Evolutionary conservation across 23 tunicate species (phyloP).

Genomic region (Botrylloides violaceus): DNA sequence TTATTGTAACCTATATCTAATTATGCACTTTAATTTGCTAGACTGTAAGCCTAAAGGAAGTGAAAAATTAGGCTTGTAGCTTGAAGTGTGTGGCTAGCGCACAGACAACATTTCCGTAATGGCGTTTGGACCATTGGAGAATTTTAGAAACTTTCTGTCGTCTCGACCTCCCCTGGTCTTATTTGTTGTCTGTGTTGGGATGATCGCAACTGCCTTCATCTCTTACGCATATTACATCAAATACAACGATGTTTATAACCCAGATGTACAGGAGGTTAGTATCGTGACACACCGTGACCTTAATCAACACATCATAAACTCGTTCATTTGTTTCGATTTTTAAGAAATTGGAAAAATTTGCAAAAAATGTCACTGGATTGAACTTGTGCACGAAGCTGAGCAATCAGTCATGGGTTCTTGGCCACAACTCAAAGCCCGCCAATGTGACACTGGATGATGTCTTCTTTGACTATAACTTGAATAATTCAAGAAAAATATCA

Average conservation of each 20-base stretch:
- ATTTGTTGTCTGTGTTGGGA: conserved; percentile 72
- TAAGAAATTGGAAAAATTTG: conserved; percentile 63
- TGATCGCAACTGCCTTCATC: conserved; percentile 66
- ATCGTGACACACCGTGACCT: neutral
- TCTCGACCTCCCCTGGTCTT: conserved; percentile 69
- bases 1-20: too few species aligned
- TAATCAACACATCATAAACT: neutral
- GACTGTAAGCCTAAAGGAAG: too few species aligned
- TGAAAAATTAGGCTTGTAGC: too few species aligned
- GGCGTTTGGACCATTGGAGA: conserved; percentile 42
- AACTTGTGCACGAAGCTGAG: conserved; percentile 36
- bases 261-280: conserved; percentile 51
- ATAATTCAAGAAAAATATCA: neutral
- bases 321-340: conserved; percentile 2
- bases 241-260: conserved; percentile 38
- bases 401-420: conserved; percentile 9
- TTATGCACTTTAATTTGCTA: too few species aligned
- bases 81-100: too few species aligned
- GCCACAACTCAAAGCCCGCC: neutral
- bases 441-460: conserved; percentile 1
- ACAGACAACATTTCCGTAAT: too few species aligned
- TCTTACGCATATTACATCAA: conserved; percentile 77
- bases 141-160: conserved; percentile 44
- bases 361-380: conserved; percentile 41
- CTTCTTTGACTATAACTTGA: neutral